phyloP scores from a whole-genome alignment of 2,888 invertebrate genomes.

The Tipula vernalis region DNA sequence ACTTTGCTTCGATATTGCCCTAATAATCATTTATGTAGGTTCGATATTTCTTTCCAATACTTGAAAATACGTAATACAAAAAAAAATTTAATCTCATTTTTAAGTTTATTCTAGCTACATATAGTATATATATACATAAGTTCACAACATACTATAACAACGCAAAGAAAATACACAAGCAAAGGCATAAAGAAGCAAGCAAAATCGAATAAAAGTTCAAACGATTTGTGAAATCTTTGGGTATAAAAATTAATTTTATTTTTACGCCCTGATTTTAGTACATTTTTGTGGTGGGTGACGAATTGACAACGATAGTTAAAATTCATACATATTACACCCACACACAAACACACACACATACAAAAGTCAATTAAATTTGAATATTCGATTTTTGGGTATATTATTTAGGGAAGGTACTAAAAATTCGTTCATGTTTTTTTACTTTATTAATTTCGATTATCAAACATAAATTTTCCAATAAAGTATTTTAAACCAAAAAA shows the following conservation, averaged over 20 bases:
- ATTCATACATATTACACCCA: background rate
- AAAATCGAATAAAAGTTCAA: slow-evolving; percentile 4
- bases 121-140: background rate
- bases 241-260: background rate
- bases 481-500: background rate
- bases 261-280: slow-evolving; percentile 4
- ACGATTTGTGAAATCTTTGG: background rate
- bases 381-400: background rate
- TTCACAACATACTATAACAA: background rate
- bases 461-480: background rate
- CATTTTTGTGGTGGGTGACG: background rate
- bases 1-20: background rate
- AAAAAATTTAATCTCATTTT: background rate
- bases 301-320: background rate
- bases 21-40: background rate
- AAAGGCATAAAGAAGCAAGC: background rate
- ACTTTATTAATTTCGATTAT: background rate
- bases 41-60: background rate
- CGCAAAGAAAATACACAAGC: background rate
- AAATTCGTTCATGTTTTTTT: background rate
- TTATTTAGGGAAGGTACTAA: background rate
- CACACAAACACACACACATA: no score
- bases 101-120: background rate
- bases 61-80: background rate
- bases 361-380: background rate